Conservation (phyloP, 2,888 invertebrate genomes). For the Philereme vetulata region DNA sequence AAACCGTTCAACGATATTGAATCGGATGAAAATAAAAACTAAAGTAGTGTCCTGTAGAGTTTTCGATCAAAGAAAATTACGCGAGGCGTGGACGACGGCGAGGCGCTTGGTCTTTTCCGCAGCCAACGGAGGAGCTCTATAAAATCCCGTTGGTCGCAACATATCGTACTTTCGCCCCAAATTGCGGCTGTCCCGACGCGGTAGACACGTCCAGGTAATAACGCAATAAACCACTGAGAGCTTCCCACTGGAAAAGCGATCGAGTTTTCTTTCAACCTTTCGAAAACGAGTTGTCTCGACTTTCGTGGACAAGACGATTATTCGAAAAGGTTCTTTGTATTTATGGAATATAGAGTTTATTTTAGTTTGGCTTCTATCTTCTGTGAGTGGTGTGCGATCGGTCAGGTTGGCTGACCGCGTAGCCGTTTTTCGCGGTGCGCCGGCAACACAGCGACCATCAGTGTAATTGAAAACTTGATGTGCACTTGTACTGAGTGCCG, state of each 20-base stretch:
- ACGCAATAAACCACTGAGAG: conserved; percentile 84
- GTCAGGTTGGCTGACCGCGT: conserved; percentile 72
- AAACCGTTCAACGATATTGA: conserved; percentile 66
- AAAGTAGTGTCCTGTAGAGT: conserved; percentile 65
- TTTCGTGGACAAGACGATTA: conserved; percentile 53
- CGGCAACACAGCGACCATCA: conserved; percentile 70
- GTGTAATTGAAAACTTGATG: conserved; percentile 83
- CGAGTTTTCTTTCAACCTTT: conserved; percentile 81
- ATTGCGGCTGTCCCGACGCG: conserved; percentile 79
- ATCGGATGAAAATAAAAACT: conserved; percentile 76
- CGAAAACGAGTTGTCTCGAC: conserved; percentile 76
- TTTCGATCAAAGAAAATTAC: conserved; percentile 81
- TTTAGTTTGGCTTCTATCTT: conserved; percentile 50
- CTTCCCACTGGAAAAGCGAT: conserved; percentile 81
- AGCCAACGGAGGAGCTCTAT: conserved; percentile 65
- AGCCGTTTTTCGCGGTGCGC: conserved; percentile 73
- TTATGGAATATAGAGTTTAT: conserved; percentile 54
- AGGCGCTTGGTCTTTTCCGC: conserved; percentile 65
- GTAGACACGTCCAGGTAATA: conserved; percentile 83
- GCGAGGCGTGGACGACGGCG: conserved; percentile 59
- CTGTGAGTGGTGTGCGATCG: conserved; percentile 69
- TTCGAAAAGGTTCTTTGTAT: conserved; percentile 67
- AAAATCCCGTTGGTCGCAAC: conserved; percentile 79
- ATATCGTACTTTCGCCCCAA: conserved; percentile 79
- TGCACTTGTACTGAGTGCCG: conserved; percentile 75